Evolutionary conservation across 2,797 vertebrate genomes (phyloP).

Genomic region (Argentina silus): DNA sequence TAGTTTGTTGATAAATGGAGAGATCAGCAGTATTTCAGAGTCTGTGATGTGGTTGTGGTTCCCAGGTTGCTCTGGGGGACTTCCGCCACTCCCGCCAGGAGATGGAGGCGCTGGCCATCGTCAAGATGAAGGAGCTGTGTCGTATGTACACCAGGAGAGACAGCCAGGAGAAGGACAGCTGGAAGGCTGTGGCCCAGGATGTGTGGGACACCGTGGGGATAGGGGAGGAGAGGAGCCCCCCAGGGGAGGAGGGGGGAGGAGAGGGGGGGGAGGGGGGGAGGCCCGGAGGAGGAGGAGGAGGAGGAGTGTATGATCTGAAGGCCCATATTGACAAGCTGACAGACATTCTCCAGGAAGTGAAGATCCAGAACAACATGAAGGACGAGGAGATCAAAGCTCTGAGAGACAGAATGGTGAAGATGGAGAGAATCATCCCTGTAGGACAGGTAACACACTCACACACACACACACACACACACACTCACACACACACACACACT

Average conservation of each 20-base stretch:
- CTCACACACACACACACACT: not conserved
- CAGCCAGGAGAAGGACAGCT: slow-evolving; percentile 78
- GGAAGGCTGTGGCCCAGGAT: slow-evolving; percentile 85
- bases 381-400: slow-evolving; percentile 89
- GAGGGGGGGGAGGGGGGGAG: slow-evolving; percentile 14
- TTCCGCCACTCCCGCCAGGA: slow-evolving; percentile 87
- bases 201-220: slow-evolving; percentile 92
- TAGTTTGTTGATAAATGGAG: too few relatives aligned
- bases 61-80: slow-evolving; percentile 86
- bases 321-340: slow-evolving; percentile 90
- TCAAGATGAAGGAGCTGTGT: slow-evolving; percentile 90
- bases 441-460: slow-evolving; percentile 54
- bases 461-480: not conserved
- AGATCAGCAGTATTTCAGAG: too few relatives aligned
- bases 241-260: slow-evolving; percentile 50
- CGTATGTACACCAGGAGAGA: slow-evolving; percentile 85
- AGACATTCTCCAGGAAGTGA: slow-evolving; percentile 89
- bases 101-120: slow-evolving; percentile 88
- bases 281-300: slow-evolving; percentile 25
- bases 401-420: slow-evolving; percentile 88
- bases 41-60: slow-evolving; percentile 23
- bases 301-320: slow-evolving; percentile 82
- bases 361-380: slow-evolving; percentile 91
- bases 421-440: slow-evolving; percentile 87
- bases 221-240: slow-evolving; percentile 71